Conservation (phyloP, 2,113 vertebrate species). For the Oncorhynchus gorbuscha region DNA sequence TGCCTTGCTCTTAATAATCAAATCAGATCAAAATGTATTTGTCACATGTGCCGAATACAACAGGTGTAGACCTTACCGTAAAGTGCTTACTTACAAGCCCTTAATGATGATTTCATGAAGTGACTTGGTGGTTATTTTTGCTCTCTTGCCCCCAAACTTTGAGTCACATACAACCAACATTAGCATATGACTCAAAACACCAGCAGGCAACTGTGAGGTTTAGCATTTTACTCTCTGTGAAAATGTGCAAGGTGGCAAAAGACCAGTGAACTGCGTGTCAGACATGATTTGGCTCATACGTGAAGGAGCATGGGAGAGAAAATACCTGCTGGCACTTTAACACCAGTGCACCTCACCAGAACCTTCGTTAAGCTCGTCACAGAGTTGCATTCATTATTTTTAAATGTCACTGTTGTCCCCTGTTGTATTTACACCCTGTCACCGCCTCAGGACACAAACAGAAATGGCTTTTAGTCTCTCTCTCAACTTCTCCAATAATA, state of each 20-base stretch:
- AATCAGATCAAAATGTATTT: too few species aligned
- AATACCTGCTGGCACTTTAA: slow-evolving; percentile 4
- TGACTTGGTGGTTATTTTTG: slow-evolving; percentile 25
- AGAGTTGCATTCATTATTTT: slow-evolving; percentile 1
- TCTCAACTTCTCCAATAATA: not conserved
- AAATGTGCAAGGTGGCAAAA: slow-evolving; percentile 19
- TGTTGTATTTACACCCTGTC: not conserved
- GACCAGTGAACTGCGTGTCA: slow-evolving; percentile 12
- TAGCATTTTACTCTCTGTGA: not conserved
- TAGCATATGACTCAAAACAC: slow-evolving; percentile 40
- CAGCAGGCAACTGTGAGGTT: slow-evolving; percentile 31
- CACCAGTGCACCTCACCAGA: slow-evolving; percentile 1
- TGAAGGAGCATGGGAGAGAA: not conserved
- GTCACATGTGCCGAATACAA: too few species aligned
- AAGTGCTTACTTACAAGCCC: too few species aligned
- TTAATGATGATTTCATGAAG: not conserved
- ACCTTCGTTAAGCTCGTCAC: not conserved
- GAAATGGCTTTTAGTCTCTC: not conserved
- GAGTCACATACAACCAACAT: slow-evolving; percentile 1
- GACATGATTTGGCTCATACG: slow-evolving; percentile 34
- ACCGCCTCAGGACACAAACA: not conserved
- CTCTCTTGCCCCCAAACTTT: slow-evolving; percentile 2
- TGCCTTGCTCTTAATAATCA: slow-evolving; percentile 1
- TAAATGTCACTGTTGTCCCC: not conserved
- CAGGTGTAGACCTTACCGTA: too few species aligned